Conservation (phyloP, 2,797 vertebrate genomes). For the Notamacropus eugenii region DNA sequence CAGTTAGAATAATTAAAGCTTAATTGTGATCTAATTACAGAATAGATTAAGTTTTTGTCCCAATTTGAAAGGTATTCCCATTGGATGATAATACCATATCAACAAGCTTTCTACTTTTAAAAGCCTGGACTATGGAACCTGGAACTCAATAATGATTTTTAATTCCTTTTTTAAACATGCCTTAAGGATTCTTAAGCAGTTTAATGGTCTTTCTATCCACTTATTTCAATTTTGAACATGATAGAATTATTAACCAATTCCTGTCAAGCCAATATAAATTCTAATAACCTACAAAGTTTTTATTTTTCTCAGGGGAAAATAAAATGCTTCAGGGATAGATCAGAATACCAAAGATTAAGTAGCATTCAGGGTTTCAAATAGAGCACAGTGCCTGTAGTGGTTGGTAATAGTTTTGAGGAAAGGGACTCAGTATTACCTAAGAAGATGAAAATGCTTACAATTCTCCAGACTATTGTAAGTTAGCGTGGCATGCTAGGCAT, state of each 20-base stretch:
- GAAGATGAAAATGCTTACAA: conserved; percentile 69
- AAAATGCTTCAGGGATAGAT: conserved; percentile 43
- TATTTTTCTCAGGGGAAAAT: conserved; percentile 53
- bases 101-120: conserved; percentile 38
- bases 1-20: conserved; percentile 66
- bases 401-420: conserved; percentile 67
- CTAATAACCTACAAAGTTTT: conserved; percentile 36
- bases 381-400: conserved; percentile 31
- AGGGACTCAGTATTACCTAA: neutral
- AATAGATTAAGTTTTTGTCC: conserved; percentile 60
- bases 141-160: neutral
- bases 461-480: conserved; percentile 69
- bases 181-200: neutral
- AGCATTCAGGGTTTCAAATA: conserved; percentile 18
- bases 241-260: conserved; percentile 8
- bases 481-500: conserved; percentile 53
- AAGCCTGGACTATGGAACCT: conserved; percentile 12
- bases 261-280: neutral
- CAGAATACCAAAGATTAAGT: conserved; percentile 61
- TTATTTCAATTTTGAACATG: conserved; percentile 16
- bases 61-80: conserved; percentile 52
- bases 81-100: conserved; percentile 37
- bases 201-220: neutral
- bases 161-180: neutral
- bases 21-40: conserved; percentile 71